Base-by-base conservation (phyloP, 2,113 vertebrate genomes). In the Poecile atricapillus region DNA sequence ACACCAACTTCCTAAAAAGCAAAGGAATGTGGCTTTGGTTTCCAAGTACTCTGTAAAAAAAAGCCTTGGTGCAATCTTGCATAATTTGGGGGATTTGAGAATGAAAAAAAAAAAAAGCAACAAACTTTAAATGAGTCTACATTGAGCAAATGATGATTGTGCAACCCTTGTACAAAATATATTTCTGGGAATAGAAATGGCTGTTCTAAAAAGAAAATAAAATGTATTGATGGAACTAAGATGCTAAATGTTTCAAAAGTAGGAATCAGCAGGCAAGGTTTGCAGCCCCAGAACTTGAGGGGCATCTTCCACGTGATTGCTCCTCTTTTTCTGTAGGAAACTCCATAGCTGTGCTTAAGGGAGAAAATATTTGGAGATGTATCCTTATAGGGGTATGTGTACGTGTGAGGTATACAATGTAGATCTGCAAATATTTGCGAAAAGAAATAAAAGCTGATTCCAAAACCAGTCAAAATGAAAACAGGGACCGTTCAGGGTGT, bases 401-500 rank as follows among this genome's bases (percentile, higher is more conserved):
- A 5, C 10, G 2, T 6, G 9, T 3, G 30, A 12, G 11, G 11
- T 15, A 14, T 15, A 19, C 31, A 18, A 8, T 5, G 14, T 1
- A 7, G 19, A 5, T 1, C 6, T 21, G 24, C 15, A 33, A 50
- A 39, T 28, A 46, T 10, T 13, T 13, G 28, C 27, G 76, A 28
- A 27, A 27, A 74, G 13, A 69, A 65, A 18, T 22, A 27, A 28
- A 31, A 47, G 20, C 31, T 56, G 46, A 10, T 37, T 60, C 25
- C 33, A 37, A 28, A 24, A 69, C 1, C 0, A 0, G 46, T 23
- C 12, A 15, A 35, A 75, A 41, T 6, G 13, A 23, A 76, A 7
- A 2, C 0, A 0, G 5, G 24, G 10, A 24, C 23, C 39, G 14
- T 3, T 13, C 24, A 22, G 41, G 10, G 18, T 7, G 7, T 4